A percentile compares a stretch with the other conserved stretches of the same genome.
phyloP scores from a whole-genome alignment of 2,888 invertebrate species.

The Cataglyphis albicans region DNA sequence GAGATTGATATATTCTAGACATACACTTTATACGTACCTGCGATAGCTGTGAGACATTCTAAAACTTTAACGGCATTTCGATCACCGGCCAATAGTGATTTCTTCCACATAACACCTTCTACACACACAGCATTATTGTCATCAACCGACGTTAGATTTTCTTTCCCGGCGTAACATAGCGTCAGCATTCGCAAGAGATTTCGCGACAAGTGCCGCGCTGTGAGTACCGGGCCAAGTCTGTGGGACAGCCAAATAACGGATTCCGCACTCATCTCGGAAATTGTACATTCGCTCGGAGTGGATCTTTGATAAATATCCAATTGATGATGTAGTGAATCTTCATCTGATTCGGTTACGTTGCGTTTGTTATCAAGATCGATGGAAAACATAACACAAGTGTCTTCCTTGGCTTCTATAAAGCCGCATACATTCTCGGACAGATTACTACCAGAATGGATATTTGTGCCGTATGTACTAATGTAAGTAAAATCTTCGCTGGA shows the following conservation, averaged over 20 bases:
- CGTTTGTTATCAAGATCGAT: constrained; percentile 38
- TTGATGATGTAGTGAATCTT: constrained; percentile 50
- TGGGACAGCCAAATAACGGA: constrained; percentile 97
- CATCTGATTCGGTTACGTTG: constrained; percentile 44
- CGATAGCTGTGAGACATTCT: constrained; percentile 95
- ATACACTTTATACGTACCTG: constrained; percentile 87
- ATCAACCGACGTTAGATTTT: constrained; percentile 89
- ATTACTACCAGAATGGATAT: constrained; percentile 57
- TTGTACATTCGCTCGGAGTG: constrained; percentile 86
- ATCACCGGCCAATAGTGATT: constrained; percentile 92
- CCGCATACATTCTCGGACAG: constrained; percentile 54
- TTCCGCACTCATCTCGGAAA: constrained; percentile 95
- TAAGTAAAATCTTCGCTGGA: constrained; percentile 81
- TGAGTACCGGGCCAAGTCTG: constrained; percentile 96
- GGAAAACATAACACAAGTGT: constrained; percentile 30
- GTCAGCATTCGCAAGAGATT: constrained; percentile 97
- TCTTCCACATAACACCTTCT: constrained; percentile 89
- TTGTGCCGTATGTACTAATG: constrained; percentile 47
- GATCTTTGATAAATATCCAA: constrained; percentile 70
- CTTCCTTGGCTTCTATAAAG: constrained; percentile 60
- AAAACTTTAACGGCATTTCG: constrained; percentile 94
- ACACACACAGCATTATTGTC: constrained; percentile 83
- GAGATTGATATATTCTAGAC: background rate
- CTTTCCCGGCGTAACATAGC: constrained; percentile 95
- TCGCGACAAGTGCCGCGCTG: constrained; percentile 95